Conservation (phyloP, 2,797 vertebrate genomes). For the Muscicapa comitata region DNA sequence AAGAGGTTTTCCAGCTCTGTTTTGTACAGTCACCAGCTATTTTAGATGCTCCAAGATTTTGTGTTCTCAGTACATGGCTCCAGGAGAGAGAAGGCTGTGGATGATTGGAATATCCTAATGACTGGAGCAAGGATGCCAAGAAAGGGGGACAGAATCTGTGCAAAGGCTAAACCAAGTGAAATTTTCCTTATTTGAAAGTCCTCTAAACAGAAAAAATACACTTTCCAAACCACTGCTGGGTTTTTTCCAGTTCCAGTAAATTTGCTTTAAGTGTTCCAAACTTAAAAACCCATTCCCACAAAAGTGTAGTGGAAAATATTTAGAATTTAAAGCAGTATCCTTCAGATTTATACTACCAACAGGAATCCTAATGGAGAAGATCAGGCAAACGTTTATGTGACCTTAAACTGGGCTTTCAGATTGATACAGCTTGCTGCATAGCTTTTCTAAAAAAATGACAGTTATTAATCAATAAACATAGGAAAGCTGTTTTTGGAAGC, state of each 20-base stretch:
- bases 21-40: neutral
- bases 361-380: neutral
- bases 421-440: neutral
- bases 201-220: neutral
- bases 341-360: neutral
- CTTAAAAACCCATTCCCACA: neutral
- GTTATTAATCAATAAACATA: neutral
- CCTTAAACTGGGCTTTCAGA: neutral
- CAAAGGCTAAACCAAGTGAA: neutral
- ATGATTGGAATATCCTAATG: neutral
- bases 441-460: neutral
- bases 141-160: neutral
- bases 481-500: neutral
- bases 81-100: neutral
- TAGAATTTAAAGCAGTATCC: neutral
- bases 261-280: neutral
- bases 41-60: neutral
- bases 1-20: neutral
- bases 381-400: neutral
- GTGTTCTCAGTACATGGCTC: accelerated
- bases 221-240: neutral
- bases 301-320: neutral
- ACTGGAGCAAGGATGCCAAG: neutral
- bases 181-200: neutral
- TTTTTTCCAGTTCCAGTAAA: neutral